Evolutionary conservation across 2,113 vertebrate genomes (phyloP), one percentile per base, ranked within the genome.

Genomic region (Bagarius yarrelli): DNA sequence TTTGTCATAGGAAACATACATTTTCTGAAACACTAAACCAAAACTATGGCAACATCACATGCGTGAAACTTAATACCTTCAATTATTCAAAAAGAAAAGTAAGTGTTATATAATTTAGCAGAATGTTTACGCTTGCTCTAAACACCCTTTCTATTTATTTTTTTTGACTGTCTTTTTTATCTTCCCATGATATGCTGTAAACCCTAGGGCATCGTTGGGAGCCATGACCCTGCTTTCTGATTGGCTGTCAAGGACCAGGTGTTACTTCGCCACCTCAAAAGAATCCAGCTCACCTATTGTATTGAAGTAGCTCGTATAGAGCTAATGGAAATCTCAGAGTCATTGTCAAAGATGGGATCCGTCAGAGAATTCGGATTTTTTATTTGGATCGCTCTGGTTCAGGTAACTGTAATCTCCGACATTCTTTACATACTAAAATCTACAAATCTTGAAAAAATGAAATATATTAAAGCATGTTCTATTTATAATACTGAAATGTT

Each of bases 271-370:
- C 81, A 60, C 80, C 89, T 89, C 89, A 92, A 91, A 92, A 90
- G 88, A 88, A 90, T 87, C 86, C 87, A 86, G 85, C 85, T 60
- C 88, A 90, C 76, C 85, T 90, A 92, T 92, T 91, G 86, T 89
- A 80, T 90, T 88, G 77, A 86, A 83, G 85, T 87, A 71, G 84
- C 89, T 87, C 88, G 47, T 88, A 90, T 85, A 88, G 84, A 90
- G 88, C 85, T 89, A 88, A 91, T 91, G 90, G 87, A 88, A 87
- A 90, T 86, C 83, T 75, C 4, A 15, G 83, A 83, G 72, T 91
- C 87, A 87, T 81, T 87, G 86, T 90, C 84, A 91, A 92, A 89
- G 86, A 93, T 93, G 92, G 89, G 89, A 90, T 90, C 75, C 69
- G 82, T 91, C 81, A 55, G 80, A 60, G 52, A 9, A 30, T 70